A percentile compares a stretch with the other conserved stretches of the same genome.
These are phyloP conservation scores for Polylopha cassiicola DNA, from an alignment of 2,888 invertebrate genomes.

Conservation along the genomic window DNA sequence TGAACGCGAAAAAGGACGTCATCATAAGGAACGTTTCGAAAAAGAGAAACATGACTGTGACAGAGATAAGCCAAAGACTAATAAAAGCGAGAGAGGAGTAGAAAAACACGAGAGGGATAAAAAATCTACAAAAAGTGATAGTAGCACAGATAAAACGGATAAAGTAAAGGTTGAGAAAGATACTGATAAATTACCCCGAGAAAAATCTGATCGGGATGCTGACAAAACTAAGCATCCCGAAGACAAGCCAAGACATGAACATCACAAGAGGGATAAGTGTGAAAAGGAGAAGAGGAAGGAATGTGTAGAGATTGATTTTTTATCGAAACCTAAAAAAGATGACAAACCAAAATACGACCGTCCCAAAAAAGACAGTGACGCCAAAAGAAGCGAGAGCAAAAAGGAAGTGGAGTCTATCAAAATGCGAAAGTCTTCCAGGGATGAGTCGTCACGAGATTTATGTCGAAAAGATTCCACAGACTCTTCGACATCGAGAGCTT, in stretches of 20 bases:
- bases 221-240: conserved; percentile 55
- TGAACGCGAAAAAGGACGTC: conserved; percentile 59
- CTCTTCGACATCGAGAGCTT: conserved; percentile 64
- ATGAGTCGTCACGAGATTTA: conserved; percentile 61
- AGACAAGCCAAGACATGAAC: conserved; percentile 66
- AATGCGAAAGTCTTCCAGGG: conserved; percentile 62
- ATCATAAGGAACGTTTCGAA: conserved; percentile 52
- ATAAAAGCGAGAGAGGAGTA: conserved; percentile 26
- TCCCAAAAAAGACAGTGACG: conserved; percentile 57
- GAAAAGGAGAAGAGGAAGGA: conserved; percentile 62
- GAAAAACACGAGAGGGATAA: conserved; percentile 59
- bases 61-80: conserved; percentile 23
- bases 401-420: conserved; percentile 56
- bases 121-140: conserved; percentile 45
- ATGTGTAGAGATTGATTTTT: conserved; percentile 40
- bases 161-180: conserved; percentile 47
- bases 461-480: conserved; percentile 72
- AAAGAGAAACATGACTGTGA: conserved; percentile 48
- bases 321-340: conserved; percentile 54
- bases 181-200: conserved; percentile 44
- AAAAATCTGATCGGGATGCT: conserved; percentile 44
- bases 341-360: conserved; percentile 71
- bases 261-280: conserved; percentile 65
- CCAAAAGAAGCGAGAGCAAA: conserved; percentile 64
- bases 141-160: conserved; percentile 36